phyloP scores from a whole-genome alignment of 1,140 invertebrate species.

The Bacillus rossius region DNA sequence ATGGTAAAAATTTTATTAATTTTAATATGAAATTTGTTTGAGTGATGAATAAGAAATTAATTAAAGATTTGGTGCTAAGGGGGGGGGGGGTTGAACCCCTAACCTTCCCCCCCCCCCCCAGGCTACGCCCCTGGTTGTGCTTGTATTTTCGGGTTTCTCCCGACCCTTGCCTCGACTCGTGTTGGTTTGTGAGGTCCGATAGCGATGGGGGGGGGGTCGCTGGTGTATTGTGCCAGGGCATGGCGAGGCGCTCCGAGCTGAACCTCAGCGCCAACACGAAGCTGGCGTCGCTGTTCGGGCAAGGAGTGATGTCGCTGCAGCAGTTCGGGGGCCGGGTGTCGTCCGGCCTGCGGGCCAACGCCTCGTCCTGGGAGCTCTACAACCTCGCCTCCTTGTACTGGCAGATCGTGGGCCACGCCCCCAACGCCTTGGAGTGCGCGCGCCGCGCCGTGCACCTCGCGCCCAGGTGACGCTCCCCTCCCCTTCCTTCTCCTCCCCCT shows the following conservation, averaged over 20 bases:
- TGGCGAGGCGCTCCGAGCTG: constrained; percentile 59
- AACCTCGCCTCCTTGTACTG: constrained; percentile 82
- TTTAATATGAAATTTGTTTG: too few species aligned
- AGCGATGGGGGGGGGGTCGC: neutral
- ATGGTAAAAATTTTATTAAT: too few species aligned
- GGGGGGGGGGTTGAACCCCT: too few species aligned
- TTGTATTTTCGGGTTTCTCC: too few species aligned
- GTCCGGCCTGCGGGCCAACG: constrained; percentile 59
- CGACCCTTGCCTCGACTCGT: too few species aligned
- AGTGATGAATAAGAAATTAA: too few species aligned
- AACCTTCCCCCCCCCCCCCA: too few species aligned
- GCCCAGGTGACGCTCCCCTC: constrained; percentile 71
- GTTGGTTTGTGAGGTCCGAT: neutral
- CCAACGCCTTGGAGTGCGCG: constrained; percentile 75
- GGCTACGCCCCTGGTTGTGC: too few species aligned
- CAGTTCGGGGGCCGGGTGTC: constrained; percentile 61
- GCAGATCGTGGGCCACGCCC: constrained; percentile 71
- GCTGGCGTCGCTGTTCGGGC: neutral
- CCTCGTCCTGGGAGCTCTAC: constrained; percentile 76
- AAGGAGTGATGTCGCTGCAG: neutral
- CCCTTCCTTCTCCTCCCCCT: too few species aligned
- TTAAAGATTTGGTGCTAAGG: too few species aligned
- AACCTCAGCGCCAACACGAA: too few species aligned
- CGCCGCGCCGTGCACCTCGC: constrained; percentile 71
- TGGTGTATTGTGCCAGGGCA: constrained; percentile 41